Percentiles rank a stretch among this genome's conserved stretches.
These are phyloP conservation scores for Drosophila lacertosa DNA, from an alignment of 1,140 invertebrate species.

Conservation along the genomic window DNA sequence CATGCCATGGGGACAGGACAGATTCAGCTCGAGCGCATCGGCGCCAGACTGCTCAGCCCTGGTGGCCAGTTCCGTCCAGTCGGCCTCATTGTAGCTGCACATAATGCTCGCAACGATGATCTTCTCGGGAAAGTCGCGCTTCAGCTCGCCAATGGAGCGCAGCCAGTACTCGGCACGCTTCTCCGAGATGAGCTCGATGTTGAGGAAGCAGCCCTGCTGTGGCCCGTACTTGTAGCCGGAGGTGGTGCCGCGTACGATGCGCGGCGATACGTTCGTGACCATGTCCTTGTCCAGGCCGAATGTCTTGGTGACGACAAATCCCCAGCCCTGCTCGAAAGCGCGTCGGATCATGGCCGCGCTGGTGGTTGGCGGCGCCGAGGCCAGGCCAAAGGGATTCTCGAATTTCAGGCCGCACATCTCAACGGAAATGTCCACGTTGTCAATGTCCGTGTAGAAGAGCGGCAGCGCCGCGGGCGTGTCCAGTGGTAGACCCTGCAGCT, in stretches of 20 bases:
- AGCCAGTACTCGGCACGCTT: conserved; percentile 98
- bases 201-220: conserved; percentile 96
- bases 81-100: conserved; percentile 94
- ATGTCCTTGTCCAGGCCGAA: conserved; percentile 97
- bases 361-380: conserved; percentile 98
- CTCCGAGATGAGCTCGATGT: conserved; percentile 99
- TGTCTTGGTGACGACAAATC: conserved; percentile 98
- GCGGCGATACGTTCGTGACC: conserved; percentile 98
- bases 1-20: conserved; percentile 99
- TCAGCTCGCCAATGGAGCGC: conserved; percentile 94
- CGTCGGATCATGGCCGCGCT: conserved; percentile 97
- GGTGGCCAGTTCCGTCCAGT: conserved; percentile 94
- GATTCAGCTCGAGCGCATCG: conserved; percentile 97
- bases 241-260: conserved; percentile 96
- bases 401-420: conserved; percentile 96
- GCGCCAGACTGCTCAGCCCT: conserved; percentile 93
- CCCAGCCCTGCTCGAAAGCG: conserved; percentile 98
- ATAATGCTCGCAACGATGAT: conserved; percentile 98
- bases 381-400: conserved; percentile 98
- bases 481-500: conserved; percentile 89
- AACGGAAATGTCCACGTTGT: conserved; percentile 94
- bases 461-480: conserved; percentile 91
- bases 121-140: conserved; percentile 95
- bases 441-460: conserved; percentile 96
- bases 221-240: conserved; percentile 96